Evolutionary conservation across 2,113 vertebrate species (phyloP).

Genomic region (Meleagris gallopavo): DNA sequence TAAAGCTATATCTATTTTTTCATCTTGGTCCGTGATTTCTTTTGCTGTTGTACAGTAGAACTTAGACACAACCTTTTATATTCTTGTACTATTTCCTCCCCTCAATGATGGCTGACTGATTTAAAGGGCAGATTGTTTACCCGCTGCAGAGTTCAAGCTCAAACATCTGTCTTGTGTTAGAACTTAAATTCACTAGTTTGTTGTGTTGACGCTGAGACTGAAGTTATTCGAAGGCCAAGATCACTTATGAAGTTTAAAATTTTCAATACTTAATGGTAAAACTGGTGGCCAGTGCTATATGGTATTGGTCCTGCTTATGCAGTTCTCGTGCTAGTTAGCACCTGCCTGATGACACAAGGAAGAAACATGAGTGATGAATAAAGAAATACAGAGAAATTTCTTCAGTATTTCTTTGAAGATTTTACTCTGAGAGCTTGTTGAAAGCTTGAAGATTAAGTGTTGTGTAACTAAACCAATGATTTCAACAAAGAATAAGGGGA

Average conservation of each 20-base stretch:
- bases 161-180: neutral
- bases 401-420: neutral
- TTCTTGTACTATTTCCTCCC: neutral
- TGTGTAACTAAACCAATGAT: neutral
- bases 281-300: neutral
- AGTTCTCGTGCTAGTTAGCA: neutral
- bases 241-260: neutral
- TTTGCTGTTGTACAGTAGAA: constrained; percentile 21
- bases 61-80: neutral
- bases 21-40: constrained; percentile 38
- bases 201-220: neutral
- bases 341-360: neutral
- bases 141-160: neutral
- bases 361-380: neutral
- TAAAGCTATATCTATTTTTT: constrained; percentile 26
- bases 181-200: neutral
- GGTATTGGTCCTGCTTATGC: constrained; percentile 4
- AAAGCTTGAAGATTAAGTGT: neutral
- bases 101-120: neutral
- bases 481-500: constrained; percentile 11
- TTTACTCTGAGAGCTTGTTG: neutral
- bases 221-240: neutral
- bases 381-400: neutral
- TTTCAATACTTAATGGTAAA: neutral
- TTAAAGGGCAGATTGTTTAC: neutral